Evolutionary conservation across 2,797 vertebrate genomes (phyloP).

Genomic region (Micropoecilia bifurca): DNA sequence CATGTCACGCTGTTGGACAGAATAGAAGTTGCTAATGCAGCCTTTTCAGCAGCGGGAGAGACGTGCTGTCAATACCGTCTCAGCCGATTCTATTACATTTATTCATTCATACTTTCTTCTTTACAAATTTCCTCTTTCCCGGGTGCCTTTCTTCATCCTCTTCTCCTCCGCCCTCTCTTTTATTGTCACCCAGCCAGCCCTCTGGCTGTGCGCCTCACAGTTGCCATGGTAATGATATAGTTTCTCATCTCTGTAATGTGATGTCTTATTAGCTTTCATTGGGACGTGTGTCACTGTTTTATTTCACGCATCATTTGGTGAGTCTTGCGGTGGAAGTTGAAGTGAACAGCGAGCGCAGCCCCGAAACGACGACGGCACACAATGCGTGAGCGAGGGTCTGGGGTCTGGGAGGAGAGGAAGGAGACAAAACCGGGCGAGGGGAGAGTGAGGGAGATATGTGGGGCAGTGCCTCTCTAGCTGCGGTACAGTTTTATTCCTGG

Average conservation of each 20-base stretch:
- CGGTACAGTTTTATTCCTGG: constrained; percentile 21
- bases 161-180: constrained; percentile 61
- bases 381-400: constrained; percentile 15
- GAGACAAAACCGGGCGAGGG: constrained; percentile 44
- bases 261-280: constrained; percentile 82
- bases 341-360: constrained; percentile 61
- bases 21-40: constrained; percentile 34
- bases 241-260: constrained; percentile 82
- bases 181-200: constrained; percentile 74
- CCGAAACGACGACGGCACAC: constrained; percentile 30
- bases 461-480: constrained; percentile 19
- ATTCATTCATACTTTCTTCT: constrained; percentile 54
- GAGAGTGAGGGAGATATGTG: constrained; percentile 38
- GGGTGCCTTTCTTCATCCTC: constrained; percentile 48
- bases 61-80: constrained; percentile 35
- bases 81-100: constrained; percentile 17
- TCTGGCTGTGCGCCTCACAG: constrained; percentile 72
- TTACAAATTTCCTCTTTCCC: constrained; percentile 45
- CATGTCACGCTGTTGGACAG: constrained; percentile 41
- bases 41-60: constrained; percentile 34
- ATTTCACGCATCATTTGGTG: constrained; percentile 81
- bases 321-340: constrained; percentile 54
- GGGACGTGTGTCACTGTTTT: constrained; percentile 79
- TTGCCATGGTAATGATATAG: constrained; percentile 84
- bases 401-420: constrained; percentile 44